Evolutionary conservation across 2,888 invertebrate species (phyloP).

Genomic region (Bursaphelenchus okinawaensis): DNA sequence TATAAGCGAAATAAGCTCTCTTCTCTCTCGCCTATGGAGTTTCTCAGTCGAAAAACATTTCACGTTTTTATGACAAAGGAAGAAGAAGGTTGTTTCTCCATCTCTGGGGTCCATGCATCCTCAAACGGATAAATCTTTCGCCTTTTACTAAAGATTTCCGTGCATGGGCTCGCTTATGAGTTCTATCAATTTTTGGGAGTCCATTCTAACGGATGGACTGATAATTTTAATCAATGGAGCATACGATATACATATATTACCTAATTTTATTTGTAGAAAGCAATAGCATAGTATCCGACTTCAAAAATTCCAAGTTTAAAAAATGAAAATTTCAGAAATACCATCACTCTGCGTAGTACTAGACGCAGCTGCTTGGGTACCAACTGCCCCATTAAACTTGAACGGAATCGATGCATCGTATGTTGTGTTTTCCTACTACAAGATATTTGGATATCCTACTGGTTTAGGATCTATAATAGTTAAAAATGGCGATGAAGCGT

Average conservation of each 20-base stretch:
- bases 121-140: constrained; percentile 32
- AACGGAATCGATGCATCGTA: constrained; percentile 75
- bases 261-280: too few relatives aligned
- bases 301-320: too few relatives aligned
- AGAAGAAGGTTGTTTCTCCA: neutral
- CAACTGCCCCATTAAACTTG: constrained; percentile 75
- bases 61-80: neutral
- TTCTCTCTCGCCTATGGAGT: neutral
- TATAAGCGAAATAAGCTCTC: neutral
- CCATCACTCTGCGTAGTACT: constrained; percentile 65
- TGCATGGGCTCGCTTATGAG: constrained; percentile 30
- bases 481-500: constrained; percentile 62
- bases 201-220: neutral
- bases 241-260: too few relatives aligned
- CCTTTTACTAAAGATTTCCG: constrained; percentile 41
- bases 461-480: constrained; percentile 85
- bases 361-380: constrained; percentile 78
- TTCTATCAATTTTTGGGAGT: constrained; percentile 19
- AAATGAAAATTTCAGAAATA: neutral
- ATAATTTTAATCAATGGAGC: too few relatives aligned
- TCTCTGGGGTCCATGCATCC: neutral
- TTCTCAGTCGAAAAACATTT: too few relatives aligned
- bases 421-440: constrained; percentile 86
- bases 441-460: constrained; percentile 86
- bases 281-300: too few relatives aligned